These are phyloP conservation scores for Heliconius ismenius DNA, from an alignment of 2,888 invertebrate genomes.

Conservation along the genomic window DNA sequence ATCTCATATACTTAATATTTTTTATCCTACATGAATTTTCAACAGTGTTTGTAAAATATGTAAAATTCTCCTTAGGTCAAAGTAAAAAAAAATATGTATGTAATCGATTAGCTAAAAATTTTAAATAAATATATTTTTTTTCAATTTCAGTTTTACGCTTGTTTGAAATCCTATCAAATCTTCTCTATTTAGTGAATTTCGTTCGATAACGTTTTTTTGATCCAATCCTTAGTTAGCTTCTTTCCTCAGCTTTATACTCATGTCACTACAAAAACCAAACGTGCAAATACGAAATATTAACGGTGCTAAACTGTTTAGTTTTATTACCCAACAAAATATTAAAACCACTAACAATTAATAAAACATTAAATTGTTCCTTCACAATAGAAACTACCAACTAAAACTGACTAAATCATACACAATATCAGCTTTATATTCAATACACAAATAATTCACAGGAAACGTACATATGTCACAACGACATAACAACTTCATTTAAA, in stretches of 20 bases:
- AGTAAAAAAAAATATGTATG: not conserved
- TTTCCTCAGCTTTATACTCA: not conserved
- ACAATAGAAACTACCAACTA: not conserved
- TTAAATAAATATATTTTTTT: not conserved
- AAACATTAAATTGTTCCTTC: not conserved
- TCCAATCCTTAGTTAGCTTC: too few species aligned
- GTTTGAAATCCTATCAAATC: too few species aligned
- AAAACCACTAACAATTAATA: too few species aligned
- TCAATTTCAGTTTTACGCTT: too few species aligned
- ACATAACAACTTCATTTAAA: constrained; percentile 14
- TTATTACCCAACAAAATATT: too few species aligned
- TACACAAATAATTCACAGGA: constrained; percentile 1
- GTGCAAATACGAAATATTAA: too few species aligned
- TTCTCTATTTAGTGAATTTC: too few species aligned
- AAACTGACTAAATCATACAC: not conserved
- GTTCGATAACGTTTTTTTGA: too few species aligned
- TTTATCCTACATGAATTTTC: not conserved
- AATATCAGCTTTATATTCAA: not conserved
- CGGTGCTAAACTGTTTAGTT: too few species aligned
- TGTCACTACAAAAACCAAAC: not conserved
- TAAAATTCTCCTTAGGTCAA: not conserved
- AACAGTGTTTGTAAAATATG: not conserved
- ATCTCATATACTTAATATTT: not conserved
- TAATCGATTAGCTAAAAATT: not conserved
- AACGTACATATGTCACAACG: not conserved